A percentile compares a stretch with the other conserved stretches of the same genome.
These are phyloP conservation scores for Drosophila setosimentum DNA, from an alignment of 2,888 invertebrate genomes.

Conservation along the genomic window DNA sequence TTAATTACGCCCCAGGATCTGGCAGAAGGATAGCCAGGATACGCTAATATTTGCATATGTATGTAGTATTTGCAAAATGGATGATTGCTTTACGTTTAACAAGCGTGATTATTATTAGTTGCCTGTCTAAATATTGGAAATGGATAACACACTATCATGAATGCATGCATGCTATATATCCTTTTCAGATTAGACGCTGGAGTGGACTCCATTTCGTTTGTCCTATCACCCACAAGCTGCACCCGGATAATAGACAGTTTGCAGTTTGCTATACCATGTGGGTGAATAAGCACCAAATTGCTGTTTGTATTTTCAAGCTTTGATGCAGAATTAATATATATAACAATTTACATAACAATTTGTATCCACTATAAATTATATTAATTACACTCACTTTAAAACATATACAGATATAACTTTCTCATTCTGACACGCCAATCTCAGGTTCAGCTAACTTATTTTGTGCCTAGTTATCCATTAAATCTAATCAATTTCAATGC, in stretches of 20 bases:
- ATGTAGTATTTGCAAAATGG: constrained; percentile 53
- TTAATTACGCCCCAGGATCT: constrained; percentile 61
- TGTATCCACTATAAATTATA: neutral
- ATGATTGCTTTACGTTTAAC: constrained; percentile 65
- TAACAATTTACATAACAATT: too few species aligned
- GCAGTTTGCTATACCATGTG: constrained; percentile 32
- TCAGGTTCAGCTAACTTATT: neutral
- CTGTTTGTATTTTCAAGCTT: constrained; percentile 27
- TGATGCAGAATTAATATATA: constrained; percentile 16
- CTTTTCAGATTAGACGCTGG: neutral
- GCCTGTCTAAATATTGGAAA: constrained; percentile 75
- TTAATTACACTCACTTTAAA: neutral
- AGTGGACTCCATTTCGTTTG: constrained; percentile 2
- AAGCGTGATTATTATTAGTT: constrained; percentile 75
- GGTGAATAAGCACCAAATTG: constrained; percentile 54
- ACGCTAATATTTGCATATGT: constrained; percentile 12
- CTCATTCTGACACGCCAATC: neutral
- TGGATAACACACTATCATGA: constrained; percentile 59
- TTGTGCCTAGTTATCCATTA: neutral
- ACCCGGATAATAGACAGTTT: constrained; percentile 29
- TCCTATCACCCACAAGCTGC: constrained; percentile 39
- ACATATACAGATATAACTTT: neutral
- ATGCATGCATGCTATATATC: neutral
- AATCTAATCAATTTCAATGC: neutral
- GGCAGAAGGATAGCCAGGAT: constrained; percentile 2